Conservation (phyloP, 2,797 vertebrate species). For the Kryptopterus vitreolus region DNA sequence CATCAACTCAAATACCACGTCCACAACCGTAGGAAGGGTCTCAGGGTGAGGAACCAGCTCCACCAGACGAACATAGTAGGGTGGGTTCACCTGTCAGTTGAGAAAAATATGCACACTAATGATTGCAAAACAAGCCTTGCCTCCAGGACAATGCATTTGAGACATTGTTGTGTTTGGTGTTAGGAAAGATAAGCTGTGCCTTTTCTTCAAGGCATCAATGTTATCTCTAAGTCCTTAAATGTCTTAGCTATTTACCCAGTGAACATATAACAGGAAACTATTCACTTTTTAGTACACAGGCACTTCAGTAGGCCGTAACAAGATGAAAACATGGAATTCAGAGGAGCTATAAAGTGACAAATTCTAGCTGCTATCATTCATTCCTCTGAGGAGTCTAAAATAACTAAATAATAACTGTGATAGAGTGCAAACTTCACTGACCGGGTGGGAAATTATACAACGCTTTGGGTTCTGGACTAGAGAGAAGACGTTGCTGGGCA, state of each 20-base stretch:
- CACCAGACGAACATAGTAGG: conserved; percentile 89
- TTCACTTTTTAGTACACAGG: background rate
- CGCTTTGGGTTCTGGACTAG: conserved; percentile 80
- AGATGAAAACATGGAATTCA: background rate
- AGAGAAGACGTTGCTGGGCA: conserved; percentile 87
- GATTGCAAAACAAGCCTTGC: background rate
- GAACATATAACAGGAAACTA: conserved; percentile 18
- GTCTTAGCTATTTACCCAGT: conserved; percentile 53
- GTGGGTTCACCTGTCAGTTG: conserved; percentile 87
- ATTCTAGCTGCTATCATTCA: background rate
- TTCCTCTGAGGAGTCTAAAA: background rate
- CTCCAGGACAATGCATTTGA: conserved; percentile 18
- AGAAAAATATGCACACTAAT: background rate
- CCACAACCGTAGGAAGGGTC: conserved; percentile 76
- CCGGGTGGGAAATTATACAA: conserved; percentile 93
- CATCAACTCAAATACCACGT: conserved; percentile 83
- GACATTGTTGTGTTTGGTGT: conserved; percentile 4
- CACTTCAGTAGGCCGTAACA: background rate
- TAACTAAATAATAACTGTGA: background rate
- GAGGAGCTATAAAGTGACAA: background rate
- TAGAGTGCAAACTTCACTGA: conserved; percentile 67
- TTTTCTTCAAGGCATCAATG: too few species aligned
- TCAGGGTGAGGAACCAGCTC: conserved; percentile 95
- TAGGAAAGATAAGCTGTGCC: conserved; percentile 16
- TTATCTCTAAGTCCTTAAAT: too few species aligned